Conservation (phyloP, 2,888 invertebrate genomes). For the Dyspetes luteomarginatus region DNA sequence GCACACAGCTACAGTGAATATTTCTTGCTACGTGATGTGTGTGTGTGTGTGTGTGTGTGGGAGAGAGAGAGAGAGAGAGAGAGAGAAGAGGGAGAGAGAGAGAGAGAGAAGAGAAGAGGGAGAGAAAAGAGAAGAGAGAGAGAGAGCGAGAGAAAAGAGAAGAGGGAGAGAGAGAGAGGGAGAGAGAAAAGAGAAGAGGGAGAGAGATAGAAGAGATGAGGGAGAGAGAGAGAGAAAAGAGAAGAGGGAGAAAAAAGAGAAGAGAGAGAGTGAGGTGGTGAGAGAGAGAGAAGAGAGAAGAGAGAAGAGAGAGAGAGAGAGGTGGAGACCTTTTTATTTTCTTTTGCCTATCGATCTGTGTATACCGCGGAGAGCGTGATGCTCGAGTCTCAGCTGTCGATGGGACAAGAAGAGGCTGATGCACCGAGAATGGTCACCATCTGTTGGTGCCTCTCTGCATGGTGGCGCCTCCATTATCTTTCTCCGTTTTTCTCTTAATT, state of each 20-base stretch:
- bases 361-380: conserved; percentile 16
- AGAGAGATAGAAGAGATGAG: neutral
- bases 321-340: neutral
- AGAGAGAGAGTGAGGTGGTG: neutral
- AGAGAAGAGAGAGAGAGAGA: neutral
- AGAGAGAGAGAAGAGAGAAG: conserved; percentile 2
- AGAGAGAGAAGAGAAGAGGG: too few species aligned
- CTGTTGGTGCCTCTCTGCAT: conserved; percentile 51
- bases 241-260: neutral
- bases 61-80: conserved; percentile 2
- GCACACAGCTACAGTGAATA: too few species aligned
- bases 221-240: too few species aligned
- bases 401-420: conserved; percentile 43
- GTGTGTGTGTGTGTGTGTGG: conserved; percentile 25
- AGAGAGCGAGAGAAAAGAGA: neutral
- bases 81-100: neutral
- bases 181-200: too few species aligned
- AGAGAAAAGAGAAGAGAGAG: conserved; percentile 3
- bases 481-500: neutral
- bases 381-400: conserved; percentile 63
- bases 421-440: conserved; percentile 53
- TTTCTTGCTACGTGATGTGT: neutral
- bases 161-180: neutral
- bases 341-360: conserved; percentile 49
- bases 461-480: neutral